Conservation (phyloP, 2,797 vertebrate species). For the Coregonus suidteri region DNA sequence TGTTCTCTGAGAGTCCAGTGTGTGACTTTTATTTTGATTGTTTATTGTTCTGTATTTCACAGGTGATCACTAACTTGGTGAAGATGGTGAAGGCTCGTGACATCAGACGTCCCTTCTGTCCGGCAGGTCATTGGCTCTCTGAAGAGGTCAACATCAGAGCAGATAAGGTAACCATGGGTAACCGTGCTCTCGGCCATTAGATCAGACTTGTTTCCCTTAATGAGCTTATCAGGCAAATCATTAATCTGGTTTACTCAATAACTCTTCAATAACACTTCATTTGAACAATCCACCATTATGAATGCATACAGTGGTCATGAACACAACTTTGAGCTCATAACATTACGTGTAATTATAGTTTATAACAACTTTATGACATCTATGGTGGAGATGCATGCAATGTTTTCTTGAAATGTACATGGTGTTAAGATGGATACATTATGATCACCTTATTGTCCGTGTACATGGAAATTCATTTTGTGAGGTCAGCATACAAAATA, state of each 20-base stretch:
- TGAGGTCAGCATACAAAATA: not conserved
- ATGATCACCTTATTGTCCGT: not conserved
- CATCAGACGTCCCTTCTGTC: slow-evolving; percentile 93
- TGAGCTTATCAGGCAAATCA: not conserved
- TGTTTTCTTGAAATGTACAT: not conserved
- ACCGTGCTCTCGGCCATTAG: not conserved
- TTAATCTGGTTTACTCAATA: not conserved
- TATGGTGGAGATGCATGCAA: not conserved
- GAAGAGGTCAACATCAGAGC: slow-evolving; percentile 96
- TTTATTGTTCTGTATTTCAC: slow-evolving; percentile 42
- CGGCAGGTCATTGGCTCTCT: slow-evolving; percentile 93
- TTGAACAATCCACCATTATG: not conserved
- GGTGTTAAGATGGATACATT: not conserved
- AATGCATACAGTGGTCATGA: not conserved
- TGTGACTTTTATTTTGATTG: not conserved
- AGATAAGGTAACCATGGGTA: slow-evolving; percentile 83
- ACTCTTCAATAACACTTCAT: not conserved
- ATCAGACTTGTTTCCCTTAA: not conserved
- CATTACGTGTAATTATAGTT: not conserved
- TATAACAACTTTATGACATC: not conserved
- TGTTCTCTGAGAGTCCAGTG: too few species aligned
- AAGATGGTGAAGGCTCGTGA: slow-evolving; percentile 99
- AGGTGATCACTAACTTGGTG: slow-evolving; percentile 98
- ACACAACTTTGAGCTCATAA: not conserved
- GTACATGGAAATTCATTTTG: not conserved